Conservation (phyloP, 2,797 vertebrate genomes). For the Darevskia nairensis region DNA sequence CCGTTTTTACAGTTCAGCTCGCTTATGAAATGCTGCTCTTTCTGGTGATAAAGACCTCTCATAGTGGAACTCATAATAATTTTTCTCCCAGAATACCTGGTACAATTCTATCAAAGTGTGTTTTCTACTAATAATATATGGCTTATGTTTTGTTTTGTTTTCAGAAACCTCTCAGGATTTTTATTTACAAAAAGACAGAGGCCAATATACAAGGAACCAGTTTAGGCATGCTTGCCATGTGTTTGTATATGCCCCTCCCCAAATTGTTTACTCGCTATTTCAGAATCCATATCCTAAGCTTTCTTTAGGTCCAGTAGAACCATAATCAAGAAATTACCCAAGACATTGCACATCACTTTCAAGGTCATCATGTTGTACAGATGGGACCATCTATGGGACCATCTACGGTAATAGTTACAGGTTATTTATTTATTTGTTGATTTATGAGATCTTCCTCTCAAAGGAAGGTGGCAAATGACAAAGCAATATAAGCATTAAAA, state of each 20-base stretch:
- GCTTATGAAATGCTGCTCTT: constrained; percentile 40
- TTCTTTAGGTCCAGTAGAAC: too few relatives aligned
- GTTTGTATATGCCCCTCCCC: neutral
- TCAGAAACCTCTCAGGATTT: constrained; percentile 2
- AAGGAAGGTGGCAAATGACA: too few relatives aligned
- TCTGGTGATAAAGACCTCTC: constrained; percentile 32
- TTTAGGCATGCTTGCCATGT: neutral
- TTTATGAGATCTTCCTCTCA: too few relatives aligned
- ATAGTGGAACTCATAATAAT: constrained; percentile 37
- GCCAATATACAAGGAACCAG: neutral
- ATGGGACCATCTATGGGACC: too few relatives aligned
- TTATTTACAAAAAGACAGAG: constrained; percentile 26
- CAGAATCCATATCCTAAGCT: neutral
- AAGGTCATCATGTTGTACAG: too few relatives aligned
- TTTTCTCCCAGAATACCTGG: constrained; percentile 46
- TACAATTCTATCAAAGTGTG: constrained; percentile 35
- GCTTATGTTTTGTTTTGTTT: constrained; percentile 27
- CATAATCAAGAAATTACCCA: too few relatives aligned
- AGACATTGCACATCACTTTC: too few relatives aligned
- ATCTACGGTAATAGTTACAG: too few relatives aligned
- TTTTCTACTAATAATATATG: constrained; percentile 42
- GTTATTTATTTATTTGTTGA: too few relatives aligned
- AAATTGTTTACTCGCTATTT: too few relatives aligned
- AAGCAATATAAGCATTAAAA: too few relatives aligned
- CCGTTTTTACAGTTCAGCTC: constrained; percentile 47